phyloP scores from a whole-genome alignment of 2,888 invertebrate genomes.

The Calephelis perditalis region DNA sequence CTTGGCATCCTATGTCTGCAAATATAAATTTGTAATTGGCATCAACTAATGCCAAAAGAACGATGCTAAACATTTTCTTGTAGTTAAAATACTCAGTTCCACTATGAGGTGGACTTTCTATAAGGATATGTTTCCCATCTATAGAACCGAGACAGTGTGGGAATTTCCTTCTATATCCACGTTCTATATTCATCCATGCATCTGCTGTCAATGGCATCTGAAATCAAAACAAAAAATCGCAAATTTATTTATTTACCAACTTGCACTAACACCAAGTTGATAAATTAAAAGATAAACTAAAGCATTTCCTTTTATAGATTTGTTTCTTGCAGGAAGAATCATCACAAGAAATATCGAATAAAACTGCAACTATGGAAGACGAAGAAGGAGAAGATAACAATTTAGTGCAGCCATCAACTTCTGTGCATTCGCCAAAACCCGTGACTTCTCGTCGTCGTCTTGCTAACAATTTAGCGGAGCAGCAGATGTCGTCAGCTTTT shows the following conservation, averaged over 20 bases:
- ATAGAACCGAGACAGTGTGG: slow-evolving; percentile 19
- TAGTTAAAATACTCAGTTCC: slow-evolving; percentile 30
- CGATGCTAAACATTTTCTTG: slow-evolving; percentile 27
- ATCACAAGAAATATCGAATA: slow-evolving; percentile 23
- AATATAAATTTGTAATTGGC: slow-evolving; percentile 30
- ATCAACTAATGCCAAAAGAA: slow-evolving; percentile 22
- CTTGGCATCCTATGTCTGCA: too few species aligned
- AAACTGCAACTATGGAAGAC: slow-evolving; percentile 17
- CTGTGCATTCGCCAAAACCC: slow-evolving; percentile 20
- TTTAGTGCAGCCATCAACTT: slow-evolving; percentile 23
- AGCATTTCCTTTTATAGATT: slow-evolving; percentile 26
- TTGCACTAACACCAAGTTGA: slow-evolving; percentile 10
- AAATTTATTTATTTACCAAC: too few species aligned
- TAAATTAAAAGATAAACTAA: slow-evolving; percentile 13
- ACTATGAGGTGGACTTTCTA: slow-evolving; percentile 25
- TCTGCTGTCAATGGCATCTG: slow-evolving; percentile 18
- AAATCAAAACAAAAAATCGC: slow-evolving; percentile 14
- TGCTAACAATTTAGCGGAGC: slow-evolving; percentile 28
- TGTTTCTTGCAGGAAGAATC: slow-evolving; percentile 2
- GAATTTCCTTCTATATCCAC: slow-evolving; percentile 19
- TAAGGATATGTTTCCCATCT: slow-evolving; percentile 26
- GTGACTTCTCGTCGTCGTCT: slow-evolving; percentile 26
- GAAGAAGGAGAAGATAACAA: slow-evolving; percentile 20
- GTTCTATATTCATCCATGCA: slow-evolving; percentile 22
- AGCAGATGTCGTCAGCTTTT: slow-evolving; percentile 23